Percentiles rank a stretch among this genome's conserved stretches.
Conservation (phyloP, 2,888 invertebrate species). For the Monochamus alternatus region DNA sequence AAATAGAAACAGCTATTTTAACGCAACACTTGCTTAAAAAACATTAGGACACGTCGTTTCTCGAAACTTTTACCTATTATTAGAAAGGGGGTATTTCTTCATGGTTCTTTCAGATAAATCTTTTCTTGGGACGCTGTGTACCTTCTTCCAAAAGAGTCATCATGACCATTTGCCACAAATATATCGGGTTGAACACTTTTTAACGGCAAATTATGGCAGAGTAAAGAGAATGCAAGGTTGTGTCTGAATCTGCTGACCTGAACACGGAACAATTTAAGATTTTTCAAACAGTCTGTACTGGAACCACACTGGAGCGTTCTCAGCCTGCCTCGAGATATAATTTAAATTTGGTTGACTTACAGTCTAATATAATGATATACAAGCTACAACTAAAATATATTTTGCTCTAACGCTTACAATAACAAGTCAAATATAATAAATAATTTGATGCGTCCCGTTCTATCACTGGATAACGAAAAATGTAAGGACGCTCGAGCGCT, state of each 20-base stretch:
- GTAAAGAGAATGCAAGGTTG: neutral
- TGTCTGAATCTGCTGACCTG: neutral
- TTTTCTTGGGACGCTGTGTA: too few relatives aligned
- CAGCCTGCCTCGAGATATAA: constrained; percentile 20
- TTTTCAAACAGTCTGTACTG: neutral
- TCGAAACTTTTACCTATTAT: too few relatives aligned
- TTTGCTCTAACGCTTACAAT: constrained; percentile 55
- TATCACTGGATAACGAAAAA: constrained; percentile 46
- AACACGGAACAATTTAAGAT: neutral
- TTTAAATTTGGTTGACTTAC: constrained; percentile 18
- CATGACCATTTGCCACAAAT: too few relatives aligned
- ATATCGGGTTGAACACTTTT: neutral
- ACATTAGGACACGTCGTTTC: too few relatives aligned
- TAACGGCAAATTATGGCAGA: neutral
- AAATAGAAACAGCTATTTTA: neutral
- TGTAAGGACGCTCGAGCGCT: neutral
- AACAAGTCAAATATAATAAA: constrained; percentile 60
- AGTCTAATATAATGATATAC: constrained; percentile 47
- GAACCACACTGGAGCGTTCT: neutral
- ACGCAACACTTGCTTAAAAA: too few relatives aligned
- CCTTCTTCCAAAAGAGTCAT: too few relatives aligned
- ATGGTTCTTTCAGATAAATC: too few relatives aligned
- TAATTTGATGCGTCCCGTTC: constrained; percentile 55
- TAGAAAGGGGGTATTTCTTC: too few relatives aligned
- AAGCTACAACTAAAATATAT: constrained; percentile 57